Evolutionary conservation across 2,113 vertebrate species (phyloP).

Genomic region (Clarias macrocephalus): DNA sequence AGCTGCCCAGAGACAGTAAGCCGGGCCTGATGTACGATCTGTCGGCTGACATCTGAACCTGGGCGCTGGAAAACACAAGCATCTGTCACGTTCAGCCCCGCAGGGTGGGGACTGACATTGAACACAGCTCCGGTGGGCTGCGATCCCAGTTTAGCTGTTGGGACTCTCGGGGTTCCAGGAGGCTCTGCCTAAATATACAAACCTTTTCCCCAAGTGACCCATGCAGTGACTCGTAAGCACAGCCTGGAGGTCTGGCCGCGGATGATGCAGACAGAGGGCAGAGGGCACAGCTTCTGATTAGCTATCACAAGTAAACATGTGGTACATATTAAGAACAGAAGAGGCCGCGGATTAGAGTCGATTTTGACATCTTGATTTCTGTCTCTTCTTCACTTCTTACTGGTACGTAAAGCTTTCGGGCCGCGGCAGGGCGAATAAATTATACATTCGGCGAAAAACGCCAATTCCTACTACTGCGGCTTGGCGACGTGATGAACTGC

Average conservation of each 20-base stretch:
- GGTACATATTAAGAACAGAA: slow-evolving; percentile 26
- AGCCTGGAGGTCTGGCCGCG: slow-evolving; percentile 31
- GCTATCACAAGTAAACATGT: slow-evolving; percentile 46
- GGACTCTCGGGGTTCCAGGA: slow-evolving; percentile 34
- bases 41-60: slow-evolving; percentile 58
- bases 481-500: slow-evolving; percentile 18
- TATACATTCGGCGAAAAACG: neutral
- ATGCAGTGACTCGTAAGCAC: slow-evolving; percentile 37
- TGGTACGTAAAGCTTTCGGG: neutral
- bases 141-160: slow-evolving; percentile 24
- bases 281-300: slow-evolving; percentile 50
- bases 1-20: slow-evolving; percentile 46
- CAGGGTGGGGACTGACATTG: slow-evolving; percentile 53
- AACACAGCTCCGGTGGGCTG: slow-evolving; percentile 40
- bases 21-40: slow-evolving; percentile 56
- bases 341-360: neutral
- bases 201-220: slow-evolving; percentile 45
- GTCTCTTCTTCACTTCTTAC: neutral
- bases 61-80: slow-evolving; percentile 58
- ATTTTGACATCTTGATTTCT: slow-evolving; percentile 12
- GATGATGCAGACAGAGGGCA: slow-evolving; percentile 24
- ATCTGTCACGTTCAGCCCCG: slow-evolving; percentile 57
- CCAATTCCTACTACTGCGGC: neutral
- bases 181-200: slow-evolving; percentile 55
- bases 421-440: slow-evolving; percentile 8